Percentiles rank a stretch among this genome's conserved stretches.
These are phyloP conservation scores for Puma concolor DNA, from an alignment of 2,113 vertebrate species.

Conservation along the genomic window DNA sequence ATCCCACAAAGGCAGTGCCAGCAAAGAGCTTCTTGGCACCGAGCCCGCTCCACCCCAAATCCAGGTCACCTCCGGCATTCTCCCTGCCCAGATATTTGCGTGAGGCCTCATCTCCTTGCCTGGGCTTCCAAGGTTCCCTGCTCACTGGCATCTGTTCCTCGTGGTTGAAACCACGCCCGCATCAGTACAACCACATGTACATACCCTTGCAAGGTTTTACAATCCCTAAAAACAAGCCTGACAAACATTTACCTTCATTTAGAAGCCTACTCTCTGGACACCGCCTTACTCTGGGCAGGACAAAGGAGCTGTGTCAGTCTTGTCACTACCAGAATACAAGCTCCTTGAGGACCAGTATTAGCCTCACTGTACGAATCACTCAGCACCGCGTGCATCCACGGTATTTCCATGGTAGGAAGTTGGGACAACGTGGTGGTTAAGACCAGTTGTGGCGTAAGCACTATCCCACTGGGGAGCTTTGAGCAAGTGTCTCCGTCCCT, in stretches of 20 bases:
- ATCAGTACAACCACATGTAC: neutral
- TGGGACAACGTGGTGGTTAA: neutral
- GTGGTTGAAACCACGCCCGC: neutral
- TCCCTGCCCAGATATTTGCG: neutral
- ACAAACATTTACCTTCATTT: neutral
- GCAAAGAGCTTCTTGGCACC: neutral
- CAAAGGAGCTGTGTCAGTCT: neutral
- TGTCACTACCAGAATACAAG: neutral
- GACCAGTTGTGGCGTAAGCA: neutral
- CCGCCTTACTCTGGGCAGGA: neutral
- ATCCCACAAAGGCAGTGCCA: neutral
- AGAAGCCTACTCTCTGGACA: no score
- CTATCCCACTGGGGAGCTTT: neutral
- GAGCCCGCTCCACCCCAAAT: neutral
- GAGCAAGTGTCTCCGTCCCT: neutral
- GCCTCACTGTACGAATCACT: neutral
- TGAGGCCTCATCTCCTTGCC: neutral
- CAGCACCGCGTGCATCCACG: rapidly evolving
- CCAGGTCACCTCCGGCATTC: neutral
- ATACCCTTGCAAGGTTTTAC: neutral
- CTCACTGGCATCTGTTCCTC: neutral
- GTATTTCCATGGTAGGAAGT: rapidly evolving
- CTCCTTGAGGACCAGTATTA: neutral
- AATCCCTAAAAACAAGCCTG: neutral
- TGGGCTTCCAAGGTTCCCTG: neutral